Base-by-base conservation (phyloP, 2,888 invertebrate genomes). In the Coenonympha glycerion region DNA sequence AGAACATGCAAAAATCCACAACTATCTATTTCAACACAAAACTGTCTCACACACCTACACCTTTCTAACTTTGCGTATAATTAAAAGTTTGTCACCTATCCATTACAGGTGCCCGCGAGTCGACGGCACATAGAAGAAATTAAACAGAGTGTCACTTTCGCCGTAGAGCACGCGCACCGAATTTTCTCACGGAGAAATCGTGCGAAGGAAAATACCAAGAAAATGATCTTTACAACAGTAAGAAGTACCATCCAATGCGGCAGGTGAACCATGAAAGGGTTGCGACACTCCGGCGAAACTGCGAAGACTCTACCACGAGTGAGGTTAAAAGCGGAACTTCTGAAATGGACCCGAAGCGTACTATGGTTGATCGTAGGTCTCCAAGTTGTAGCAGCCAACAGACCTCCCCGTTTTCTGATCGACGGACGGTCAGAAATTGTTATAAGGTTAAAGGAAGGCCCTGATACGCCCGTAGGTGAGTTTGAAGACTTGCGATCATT, bases 381-480 rank as follows among this genome's bases (percentile, higher is more conserved):
- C 30, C 64, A 70, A 47, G 61, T 62, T 52, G 75, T 66, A 1
- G 60, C 65, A 6, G 89, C 89, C 56, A 96, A 96, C 87, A 90
- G 91, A 65, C 94, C 96, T 37, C 96, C 96, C n/a, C 89, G 93
- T 56, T 96, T 96, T 79, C 89, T 95, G 51, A 93, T 93, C 73
- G 94, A 95, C 69, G 95, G 94, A 54, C 95, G 95, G 79, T 94
- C 95, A 60, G 96, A 97, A 88, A 96, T 97, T 66, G 95, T 97
- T 58, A 89, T 97, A 66, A 90, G 95, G 73, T 87, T 96, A 69
- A 95, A 95, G 79, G 97, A 97, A 88, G 95, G 95, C 44, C 88
- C 91, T 47, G 95, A 95, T 65, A 95, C 95, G 33, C 93, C 94
- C 61, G 90, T 93, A 60, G 95, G 95, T 95, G 82, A 90, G 93